Evolutionary conservation across 2,888 invertebrate species (phyloP).

Genomic region (Aphodius sticticus): DNA sequence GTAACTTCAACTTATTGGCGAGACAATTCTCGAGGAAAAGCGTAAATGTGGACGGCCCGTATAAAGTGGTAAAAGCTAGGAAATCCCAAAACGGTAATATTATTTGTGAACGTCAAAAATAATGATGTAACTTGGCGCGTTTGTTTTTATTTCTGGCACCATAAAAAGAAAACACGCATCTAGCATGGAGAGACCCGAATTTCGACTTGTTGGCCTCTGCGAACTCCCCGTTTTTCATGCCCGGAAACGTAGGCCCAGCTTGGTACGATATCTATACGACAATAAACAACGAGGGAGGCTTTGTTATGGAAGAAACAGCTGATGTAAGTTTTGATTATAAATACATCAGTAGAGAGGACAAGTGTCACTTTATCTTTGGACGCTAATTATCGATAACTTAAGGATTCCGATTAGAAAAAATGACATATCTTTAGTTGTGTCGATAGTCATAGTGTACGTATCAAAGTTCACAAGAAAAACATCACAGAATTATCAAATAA

Average conservation of each 20-base stretch:
- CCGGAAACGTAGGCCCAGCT: conserved; percentile 73
- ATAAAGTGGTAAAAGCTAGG: conserved; percentile 52
- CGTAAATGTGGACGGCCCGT: conserved; percentile 52
- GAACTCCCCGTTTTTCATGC: conserved; percentile 72
- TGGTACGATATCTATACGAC: conserved; percentile 72
- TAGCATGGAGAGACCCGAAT: conserved; percentile 63
- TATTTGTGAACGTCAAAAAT: conserved; percentile 22
- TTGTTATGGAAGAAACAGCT: conserved; percentile 52
- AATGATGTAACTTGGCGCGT: conserved; percentile 28
- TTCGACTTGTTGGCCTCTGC: conserved; percentile 71
- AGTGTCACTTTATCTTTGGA: too few relatives aligned
- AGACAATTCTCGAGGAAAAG: conserved; percentile 54
- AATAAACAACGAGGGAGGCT: conserved; percentile 54
- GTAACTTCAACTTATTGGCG: conserved; percentile 37
- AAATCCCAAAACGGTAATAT: conserved; percentile 47
- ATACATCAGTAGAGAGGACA: too few relatives aligned
- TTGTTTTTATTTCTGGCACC: not conserved
- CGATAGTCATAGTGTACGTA: too few relatives aligned
- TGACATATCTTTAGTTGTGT: too few relatives aligned
- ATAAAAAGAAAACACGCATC: conserved; percentile 49
- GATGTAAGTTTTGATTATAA: conserved; percentile 21
- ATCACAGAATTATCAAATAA: too few relatives aligned
- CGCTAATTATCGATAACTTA: too few relatives aligned
- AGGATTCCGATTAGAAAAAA: too few relatives aligned
- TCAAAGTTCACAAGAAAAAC: too few relatives aligned